phyloP scores from a whole-genome alignment of 2,888 invertebrate genomes.

The Athalia cordata region DNA sequence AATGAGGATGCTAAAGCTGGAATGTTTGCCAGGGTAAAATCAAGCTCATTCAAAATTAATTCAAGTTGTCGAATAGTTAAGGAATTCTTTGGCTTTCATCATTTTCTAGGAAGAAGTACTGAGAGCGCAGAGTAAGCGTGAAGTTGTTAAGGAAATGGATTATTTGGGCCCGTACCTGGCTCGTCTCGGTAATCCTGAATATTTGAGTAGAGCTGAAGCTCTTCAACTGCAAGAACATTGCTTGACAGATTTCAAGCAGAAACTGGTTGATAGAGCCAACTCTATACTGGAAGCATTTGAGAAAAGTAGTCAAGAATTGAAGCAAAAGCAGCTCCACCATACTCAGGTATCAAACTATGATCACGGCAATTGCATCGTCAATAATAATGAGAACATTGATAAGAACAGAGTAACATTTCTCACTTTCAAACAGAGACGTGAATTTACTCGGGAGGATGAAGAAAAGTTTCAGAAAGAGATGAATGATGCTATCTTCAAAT shows the following conservation, averaged over 20 bases:
- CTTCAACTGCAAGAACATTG: conserved; percentile 77
- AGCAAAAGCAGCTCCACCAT: conserved; percentile 77
- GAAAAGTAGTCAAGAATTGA: conserved; percentile 75
- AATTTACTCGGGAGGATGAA: conserved; percentile 76
- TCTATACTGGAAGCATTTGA: conserved; percentile 81
- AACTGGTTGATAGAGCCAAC: conserved; percentile 79
- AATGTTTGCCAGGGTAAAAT: conserved; percentile 74
- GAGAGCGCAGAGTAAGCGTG: conserved; percentile 76
- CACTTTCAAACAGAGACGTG: conserved; percentile 74
- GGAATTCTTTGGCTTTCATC: background rate
- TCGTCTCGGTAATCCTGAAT: conserved; percentile 75
- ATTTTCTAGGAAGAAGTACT: conserved; percentile 74
- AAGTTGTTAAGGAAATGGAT: conserved; percentile 79
- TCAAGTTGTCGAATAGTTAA: background rate
- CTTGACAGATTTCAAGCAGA: conserved; percentile 80
- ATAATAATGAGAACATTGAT: background rate
- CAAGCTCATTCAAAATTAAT: background rate
- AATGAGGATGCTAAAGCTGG: conserved; percentile 75
- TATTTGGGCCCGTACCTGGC: conserved; percentile 80
- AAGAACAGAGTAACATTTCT: background rate
- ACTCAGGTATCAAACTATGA: conserved; percentile 58
- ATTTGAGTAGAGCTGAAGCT: conserved; percentile 73
- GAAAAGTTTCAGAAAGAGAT: conserved; percentile 76
- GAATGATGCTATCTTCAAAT: conserved; percentile 73
- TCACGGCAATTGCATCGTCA: background rate